Base-by-base conservation (phyloP, 2,797 vertebrate species). In the Syndactyla subalaris region DNA sequence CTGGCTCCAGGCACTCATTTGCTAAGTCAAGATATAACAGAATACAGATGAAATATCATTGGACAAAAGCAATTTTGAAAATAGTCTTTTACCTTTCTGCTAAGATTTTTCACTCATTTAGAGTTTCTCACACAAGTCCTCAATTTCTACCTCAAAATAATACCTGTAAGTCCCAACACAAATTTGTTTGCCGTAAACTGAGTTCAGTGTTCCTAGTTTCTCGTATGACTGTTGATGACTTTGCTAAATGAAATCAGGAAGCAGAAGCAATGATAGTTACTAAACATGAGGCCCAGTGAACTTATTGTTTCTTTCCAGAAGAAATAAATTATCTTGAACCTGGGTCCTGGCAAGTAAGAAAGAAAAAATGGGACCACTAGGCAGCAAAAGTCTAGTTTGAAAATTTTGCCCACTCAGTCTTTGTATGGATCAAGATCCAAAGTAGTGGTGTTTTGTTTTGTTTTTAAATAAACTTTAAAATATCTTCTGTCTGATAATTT, bases 161-260 rank as follows among this genome's bases (percentile, higher is more conserved):
- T 30, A 76, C 23, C 62, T 30, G 0, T 24, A 36, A 49, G 16
- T 22, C 20, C 1, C 0, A 89, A 51, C 12, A 13, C 16, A 71
- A 6, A 34, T 54, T 75, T 41, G 2, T 61, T 77, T 59, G 61
- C 62, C 23, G 22, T 58, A 78, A 77, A 38, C 9, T 0, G 5
- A 68, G 43, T 68, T 39, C 14, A 29, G 70, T 36, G 29, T 68
- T 78, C 63, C 55, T 61, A 4, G 41, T 84, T 88, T 94, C 54
- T 85, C 48, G 19, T 71, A 32, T 1, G 6, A 30, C 73, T 76
- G 90, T 59, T 59, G 86, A 30, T 88, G 88, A 89, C 73, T 92
- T 88, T 88, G 67, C 67, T 79, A 66, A 85, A 79, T 63, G 51
- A 84, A 93, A 94, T 79, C 77, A 84, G 88, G 76, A 93, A 97